phyloP scores from a whole-genome alignment of 1,140 invertebrate genomes.

The Probaryconus sp. region DNA sequence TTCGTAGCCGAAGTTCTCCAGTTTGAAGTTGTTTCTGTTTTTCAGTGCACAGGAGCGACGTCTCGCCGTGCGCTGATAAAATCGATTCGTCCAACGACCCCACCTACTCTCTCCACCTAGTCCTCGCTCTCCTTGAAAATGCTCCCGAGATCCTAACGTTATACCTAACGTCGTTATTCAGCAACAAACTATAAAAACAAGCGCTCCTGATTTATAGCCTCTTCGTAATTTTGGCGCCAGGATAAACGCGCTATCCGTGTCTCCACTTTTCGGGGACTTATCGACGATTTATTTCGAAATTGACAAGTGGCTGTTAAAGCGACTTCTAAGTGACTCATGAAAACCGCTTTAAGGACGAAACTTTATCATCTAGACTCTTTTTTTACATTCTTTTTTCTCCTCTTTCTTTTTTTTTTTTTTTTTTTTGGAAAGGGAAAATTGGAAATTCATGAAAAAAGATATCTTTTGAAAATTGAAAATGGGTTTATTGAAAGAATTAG shows the following conservation, averaged over 20 bases:
- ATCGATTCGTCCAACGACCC: conserved; percentile 59
- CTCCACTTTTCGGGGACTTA: background rate
- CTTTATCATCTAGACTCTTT: too few relatives aligned
- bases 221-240: conserved; percentile 8
- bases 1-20: conserved; percentile 22
- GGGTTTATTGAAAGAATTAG: too few relatives aligned
- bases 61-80: conserved; percentile 63
- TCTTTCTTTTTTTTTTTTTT: too few relatives aligned
- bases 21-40: conserved; percentile 65
- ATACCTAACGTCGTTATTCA: conserved; percentile 6
- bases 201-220: conserved; percentile 15
- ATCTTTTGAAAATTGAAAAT: too few relatives aligned
- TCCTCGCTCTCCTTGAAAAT: background rate
- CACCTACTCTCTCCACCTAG: too few relatives aligned
- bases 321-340: too few relatives aligned
- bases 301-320: too few relatives aligned
- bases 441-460: too few relatives aligned
- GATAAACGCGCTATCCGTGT: background rate
- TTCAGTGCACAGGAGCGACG: conserved; percentile 58
- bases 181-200: conserved; percentile 29
- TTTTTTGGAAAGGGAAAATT: too few relatives aligned
- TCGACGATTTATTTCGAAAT: too few relatives aligned
- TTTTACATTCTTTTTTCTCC: too few relatives aligned
- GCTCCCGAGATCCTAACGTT: conserved; percentile 5
- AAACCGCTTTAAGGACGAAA: too few relatives aligned